Evolutionary conservation across 2,113 vertebrate genomes (phyloP).

Genomic region (Callaeas wilsoni): DNA sequence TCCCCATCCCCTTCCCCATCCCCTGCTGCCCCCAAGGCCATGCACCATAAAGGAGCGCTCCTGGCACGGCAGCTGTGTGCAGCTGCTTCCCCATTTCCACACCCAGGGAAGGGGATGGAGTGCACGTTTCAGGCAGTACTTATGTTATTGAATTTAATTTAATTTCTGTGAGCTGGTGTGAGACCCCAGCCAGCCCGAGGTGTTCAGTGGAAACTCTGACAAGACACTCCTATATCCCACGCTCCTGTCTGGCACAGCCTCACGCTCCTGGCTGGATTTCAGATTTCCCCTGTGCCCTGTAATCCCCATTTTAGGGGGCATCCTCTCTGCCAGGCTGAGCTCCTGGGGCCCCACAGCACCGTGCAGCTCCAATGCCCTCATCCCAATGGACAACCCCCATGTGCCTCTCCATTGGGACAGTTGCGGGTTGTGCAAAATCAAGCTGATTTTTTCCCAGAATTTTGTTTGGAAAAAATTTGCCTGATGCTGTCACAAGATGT

Average conservation of each 20-base stretch:
- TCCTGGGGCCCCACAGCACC: background rate
- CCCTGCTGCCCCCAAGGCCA: background rate
- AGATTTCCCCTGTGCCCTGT: background rate
- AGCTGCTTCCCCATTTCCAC: background rate
- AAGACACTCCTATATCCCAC: background rate
- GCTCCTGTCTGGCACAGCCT: background rate
- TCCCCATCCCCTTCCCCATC: background rate
- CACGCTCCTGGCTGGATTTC: background rate
- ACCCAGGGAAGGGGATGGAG: background rate
- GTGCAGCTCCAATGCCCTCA: background rate
- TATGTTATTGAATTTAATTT: background rate
- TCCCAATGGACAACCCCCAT: background rate
- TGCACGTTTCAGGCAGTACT: background rate
- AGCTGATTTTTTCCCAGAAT: background rate
- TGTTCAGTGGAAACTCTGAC: constrained; percentile 44
- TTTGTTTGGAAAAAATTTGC: background rate
- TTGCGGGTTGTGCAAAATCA: background rate
- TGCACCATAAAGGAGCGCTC: background rate
- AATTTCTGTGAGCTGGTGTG: background rate
- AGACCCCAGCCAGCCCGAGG: background rate
- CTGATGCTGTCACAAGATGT: background rate
- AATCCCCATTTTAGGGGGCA: background rate
- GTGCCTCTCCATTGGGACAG: background rate
- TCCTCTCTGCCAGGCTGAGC: background rate
- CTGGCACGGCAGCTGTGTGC: accelerated